Conservation (phyloP, 2,797 vertebrate genomes). For the Sebastes itinus region DNA sequence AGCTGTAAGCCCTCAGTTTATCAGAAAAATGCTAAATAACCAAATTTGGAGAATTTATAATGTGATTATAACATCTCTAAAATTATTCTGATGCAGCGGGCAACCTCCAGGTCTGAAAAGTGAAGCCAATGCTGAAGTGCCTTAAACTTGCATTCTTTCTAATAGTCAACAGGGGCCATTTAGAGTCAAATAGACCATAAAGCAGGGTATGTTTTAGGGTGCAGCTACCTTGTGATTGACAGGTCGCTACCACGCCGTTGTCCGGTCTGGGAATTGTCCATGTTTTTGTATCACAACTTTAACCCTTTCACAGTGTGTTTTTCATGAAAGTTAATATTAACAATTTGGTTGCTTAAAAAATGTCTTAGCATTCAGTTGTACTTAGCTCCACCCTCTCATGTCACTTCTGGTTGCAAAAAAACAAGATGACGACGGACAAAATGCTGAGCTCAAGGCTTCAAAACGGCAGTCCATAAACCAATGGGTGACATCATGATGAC, state of each 20-base stretch:
- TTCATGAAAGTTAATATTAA: background rate
- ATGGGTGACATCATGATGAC: too few relatives aligned
- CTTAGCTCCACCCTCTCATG: too few relatives aligned
- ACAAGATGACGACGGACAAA: accelerated
- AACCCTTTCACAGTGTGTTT: background rate
- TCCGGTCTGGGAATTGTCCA: too few relatives aligned
- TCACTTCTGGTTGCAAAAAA: too few relatives aligned
- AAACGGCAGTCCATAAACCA: too few relatives aligned
- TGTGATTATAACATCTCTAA: background rate
- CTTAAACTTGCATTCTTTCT: background rate
- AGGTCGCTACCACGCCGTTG: too few relatives aligned
- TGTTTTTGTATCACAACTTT: too few relatives aligned
- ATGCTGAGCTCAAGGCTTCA: accelerated
- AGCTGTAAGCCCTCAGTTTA: background rate
- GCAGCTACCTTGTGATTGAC: too few relatives aligned
- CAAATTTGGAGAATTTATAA: background rate
- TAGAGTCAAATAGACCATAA: too few relatives aligned
- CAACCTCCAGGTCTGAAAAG: accelerated
- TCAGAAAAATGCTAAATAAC: background rate
- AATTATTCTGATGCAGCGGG: background rate
- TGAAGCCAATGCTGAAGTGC: background rate
- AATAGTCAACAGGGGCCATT: too few relatives aligned
- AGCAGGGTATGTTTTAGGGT: accelerated
- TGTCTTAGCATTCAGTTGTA: too few relatives aligned
- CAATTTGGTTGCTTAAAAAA: background rate